Evolutionary conservation across 2,797 vertebrate genomes (phyloP), one percentile per base, ranked within the genome.

Genomic region (Euphonia xanthogaster): DNA sequence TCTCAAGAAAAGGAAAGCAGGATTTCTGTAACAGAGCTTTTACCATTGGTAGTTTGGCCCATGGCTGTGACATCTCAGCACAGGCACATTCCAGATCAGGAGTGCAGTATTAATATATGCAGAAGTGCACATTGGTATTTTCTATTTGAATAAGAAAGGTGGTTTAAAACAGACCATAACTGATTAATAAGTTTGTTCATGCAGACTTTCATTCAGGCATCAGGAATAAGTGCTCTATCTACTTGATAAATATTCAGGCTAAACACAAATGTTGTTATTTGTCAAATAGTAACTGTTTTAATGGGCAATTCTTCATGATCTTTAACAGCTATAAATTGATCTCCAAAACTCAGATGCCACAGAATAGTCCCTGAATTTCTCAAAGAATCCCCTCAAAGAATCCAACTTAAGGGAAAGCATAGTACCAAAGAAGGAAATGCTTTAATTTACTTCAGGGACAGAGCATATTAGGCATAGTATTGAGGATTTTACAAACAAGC

Each of bases 141-240:
- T 35, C 40, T 51, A 47, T 83, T 92, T 65, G 78, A 96, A 94
- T 90, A 95, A 97, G 87, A 73, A 47, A 98, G 91, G 94, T 95
- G 98, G 89, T 98, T 90, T 98, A 98, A 98, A 97, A 97, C 87
- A 96, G 95, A 71, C 93, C 91, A 44, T 94, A 95, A 94, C 97
- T 98, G 98, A 98, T 98, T 98, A 98, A 98, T 98, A 98, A 96
- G 85, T 97, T 97, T 97, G 94, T 91, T 97, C 96, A 98, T 98
- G 94, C 77, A 97, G 96, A 97, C 96, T 92, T 97, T 97, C 97
- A 97, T 97, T 97, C 85, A 89, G 96, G 92, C 97, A 96, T 97
- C 94, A 95, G 96, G 96, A 98, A 97, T 95, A 98, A 97, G 85
- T 95, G 93, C 76, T 97, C 96, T 97, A 89, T 97, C 97, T 95